Base-by-base conservation (phyloP, 2,888 invertebrate species). In the Dilophus febrilis region DNA sequence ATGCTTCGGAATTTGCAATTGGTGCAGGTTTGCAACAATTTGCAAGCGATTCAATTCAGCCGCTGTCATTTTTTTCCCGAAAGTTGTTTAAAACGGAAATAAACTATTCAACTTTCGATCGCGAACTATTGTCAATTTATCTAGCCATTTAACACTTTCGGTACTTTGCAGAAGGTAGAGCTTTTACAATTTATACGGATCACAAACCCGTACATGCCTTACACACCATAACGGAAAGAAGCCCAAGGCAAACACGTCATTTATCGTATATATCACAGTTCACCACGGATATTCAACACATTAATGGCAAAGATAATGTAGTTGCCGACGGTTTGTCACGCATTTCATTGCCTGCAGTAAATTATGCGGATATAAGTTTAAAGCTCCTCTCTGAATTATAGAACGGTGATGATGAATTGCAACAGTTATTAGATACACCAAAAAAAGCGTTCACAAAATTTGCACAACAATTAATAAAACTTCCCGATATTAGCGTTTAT, bases 71-170 rank as follows among this genome's bases (percentile, higher is more conserved):
- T 42, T 59, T 54, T 40, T 57, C 55, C 1, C 45, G 45, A 35
- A 55, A 55, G 19, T 42, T 60, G 2, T 48, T 41, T 14, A 40
- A 49, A 1, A 39, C 55, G 0, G 51, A 61, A 42, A 35, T 18
- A 10, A 56, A 54, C 7, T 61, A 59, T 32, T 44, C 47, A 17
- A 43, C 52, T 2, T 59, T 57, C 42, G 58, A 63, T 41, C 28
- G 56, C 10, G 57, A 59, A 45, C 49, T 62, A 0, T 47, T 59
- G 3, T 58, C 56, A 0, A 54, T 59, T 1, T 61, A 58, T 36
- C 44, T 48, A 22, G 51, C 54, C 1, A 47, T 61, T 1, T 49
- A 51, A 34, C 47, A 57, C 39, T 64, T 61, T 43, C 44, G 51
- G 11, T 48, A 54, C 26, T 51, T 58, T 47, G 40, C 61, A 0